Conservation (phyloP, 2,888 invertebrate species). For the Apeira syringaria region DNA sequence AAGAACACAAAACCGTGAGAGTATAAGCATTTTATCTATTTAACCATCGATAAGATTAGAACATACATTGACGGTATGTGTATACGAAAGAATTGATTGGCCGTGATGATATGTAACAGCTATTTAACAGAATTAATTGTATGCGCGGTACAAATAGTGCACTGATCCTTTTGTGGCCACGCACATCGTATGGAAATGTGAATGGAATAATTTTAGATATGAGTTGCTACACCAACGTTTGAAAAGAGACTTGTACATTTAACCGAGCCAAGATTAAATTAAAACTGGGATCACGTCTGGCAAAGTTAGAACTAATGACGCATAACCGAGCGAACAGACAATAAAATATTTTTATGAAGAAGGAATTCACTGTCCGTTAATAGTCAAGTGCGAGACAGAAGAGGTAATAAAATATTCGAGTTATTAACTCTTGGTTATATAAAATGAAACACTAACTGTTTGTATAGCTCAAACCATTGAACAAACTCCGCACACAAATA, state of each 20-base stretch:
- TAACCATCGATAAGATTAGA: conserved; percentile 16
- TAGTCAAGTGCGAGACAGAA: not conserved
- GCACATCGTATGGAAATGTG: conserved; percentile 41
- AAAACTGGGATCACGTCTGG: conserved; percentile 1
- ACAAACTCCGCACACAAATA: too few species aligned
- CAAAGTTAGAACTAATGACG: conserved; percentile 5
- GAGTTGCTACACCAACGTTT: conserved; percentile 36
- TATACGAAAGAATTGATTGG: conserved; percentile 38
- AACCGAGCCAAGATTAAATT: not conserved
- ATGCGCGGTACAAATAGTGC: conserved; percentile 44
- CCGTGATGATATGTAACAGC: conserved; percentile 45
- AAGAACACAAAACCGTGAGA: too few species aligned
- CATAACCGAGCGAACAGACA: not conserved
- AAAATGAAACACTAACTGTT: too few species aligned
- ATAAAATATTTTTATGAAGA: not conserved
- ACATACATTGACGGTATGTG: conserved; percentile 5
- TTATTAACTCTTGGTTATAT: too few species aligned
- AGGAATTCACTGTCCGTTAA: not conserved
- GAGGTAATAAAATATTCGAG: not conserved
- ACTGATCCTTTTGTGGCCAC: conserved; percentile 42
- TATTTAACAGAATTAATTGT: conserved; percentile 55
- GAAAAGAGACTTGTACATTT: not conserved
- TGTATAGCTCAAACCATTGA: too few species aligned
- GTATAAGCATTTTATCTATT: conserved; percentile 2
- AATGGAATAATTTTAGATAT: conserved; percentile 52